These are phyloP conservation scores for Belgica antarctica DNA, from an alignment of 2,888 invertebrate species.

Conservation along the genomic window DNA sequence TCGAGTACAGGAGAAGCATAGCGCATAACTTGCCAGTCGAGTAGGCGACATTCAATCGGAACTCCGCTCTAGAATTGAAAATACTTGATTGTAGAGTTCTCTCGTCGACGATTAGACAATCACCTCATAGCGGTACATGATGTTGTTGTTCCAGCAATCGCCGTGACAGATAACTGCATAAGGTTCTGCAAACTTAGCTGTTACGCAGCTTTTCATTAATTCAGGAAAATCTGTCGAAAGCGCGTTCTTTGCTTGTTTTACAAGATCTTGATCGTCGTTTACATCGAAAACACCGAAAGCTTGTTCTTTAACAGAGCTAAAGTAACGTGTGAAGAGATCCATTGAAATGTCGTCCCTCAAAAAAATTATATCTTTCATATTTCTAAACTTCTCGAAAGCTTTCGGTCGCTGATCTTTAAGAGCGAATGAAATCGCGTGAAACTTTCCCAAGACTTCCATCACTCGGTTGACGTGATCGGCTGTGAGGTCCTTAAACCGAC, in stretches of 20 bases:
- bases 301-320: not conserved
- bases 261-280: not conserved
- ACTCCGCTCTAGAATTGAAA: slow-evolving; percentile 45
- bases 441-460: slow-evolving; percentile 55
- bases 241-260: slow-evolving; percentile 20
- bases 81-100: not conserved
- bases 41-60: slow-evolving; percentile 48
- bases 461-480: slow-evolving; percentile 52
- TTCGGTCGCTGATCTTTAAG: slow-evolving; percentile 50
- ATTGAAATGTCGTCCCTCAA: slow-evolving; percentile 22
- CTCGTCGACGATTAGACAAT: slow-evolving; percentile 25
- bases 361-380: slow-evolving; percentile 48
- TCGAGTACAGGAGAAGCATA: slow-evolving; percentile 52
- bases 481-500: slow-evolving; percentile 53
- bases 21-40: slow-evolving; percentile 53
- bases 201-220: slow-evolving; percentile 47
- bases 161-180: slow-evolving; percentile 52
- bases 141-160: slow-evolving; percentile 54
- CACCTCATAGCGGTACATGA: slow-evolving; percentile 47
- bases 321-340: slow-evolving; percentile 11
- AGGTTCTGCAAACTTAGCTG: slow-evolving; percentile 49
- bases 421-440: slow-evolving; percentile 57
- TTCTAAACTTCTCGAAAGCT: slow-evolving; percentile 47
- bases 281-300: slow-evolving; percentile 38
- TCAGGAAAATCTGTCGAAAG: slow-evolving; percentile 47